Percentiles rank a stretch among this genome's conserved stretches.
These are phyloP conservation scores for Galerucella pusilla DNA, from an alignment of 2,888 invertebrate species.

Conservation along the genomic window DNA sequence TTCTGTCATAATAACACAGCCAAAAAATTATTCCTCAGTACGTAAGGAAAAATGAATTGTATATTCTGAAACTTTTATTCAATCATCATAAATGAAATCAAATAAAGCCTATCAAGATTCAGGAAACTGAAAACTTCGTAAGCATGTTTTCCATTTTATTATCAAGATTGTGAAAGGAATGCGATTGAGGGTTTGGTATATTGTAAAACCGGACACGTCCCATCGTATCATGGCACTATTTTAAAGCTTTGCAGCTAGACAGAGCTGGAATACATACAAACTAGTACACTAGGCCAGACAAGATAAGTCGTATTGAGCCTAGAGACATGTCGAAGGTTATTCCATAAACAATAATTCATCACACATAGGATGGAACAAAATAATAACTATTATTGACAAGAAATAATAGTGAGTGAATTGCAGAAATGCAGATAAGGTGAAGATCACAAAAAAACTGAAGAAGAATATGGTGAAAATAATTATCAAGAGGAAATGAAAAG, in stretches of 20 bases:
- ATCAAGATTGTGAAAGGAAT: slow-evolving; percentile 29
- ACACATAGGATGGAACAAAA: not conserved
- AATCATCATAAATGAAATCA: slow-evolving; percentile 19
- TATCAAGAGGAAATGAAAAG: no score
- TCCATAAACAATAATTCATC: not conserved
- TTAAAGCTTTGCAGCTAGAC: slow-evolving; percentile 39
- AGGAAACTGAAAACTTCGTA: slow-evolving; percentile 19
- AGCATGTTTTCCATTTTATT: slow-evolving; percentile 33
- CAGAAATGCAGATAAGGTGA: no score
- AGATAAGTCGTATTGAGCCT: not conserved
- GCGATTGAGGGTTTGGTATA: slow-evolving; percentile 36
- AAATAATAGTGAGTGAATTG: no score
- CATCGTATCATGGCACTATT: slow-evolving; percentile 44
- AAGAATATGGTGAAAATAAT: no score
- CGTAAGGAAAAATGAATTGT: not conserved
- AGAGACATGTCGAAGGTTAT: not conserved
- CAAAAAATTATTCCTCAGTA: no score
- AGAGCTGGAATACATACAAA: slow-evolving; percentile 43
- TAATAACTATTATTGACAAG: no score
- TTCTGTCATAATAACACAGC: no score
- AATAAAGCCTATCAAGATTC: slow-evolving; percentile 25
- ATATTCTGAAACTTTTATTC: not conserved
- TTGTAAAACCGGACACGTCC: slow-evolving; percentile 43
- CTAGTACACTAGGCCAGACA: slow-evolving; percentile 22
- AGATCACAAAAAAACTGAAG: no score